Conservation (phyloP, 23 tunicate genomes). For the Botrylloides violaceus region DNA sequence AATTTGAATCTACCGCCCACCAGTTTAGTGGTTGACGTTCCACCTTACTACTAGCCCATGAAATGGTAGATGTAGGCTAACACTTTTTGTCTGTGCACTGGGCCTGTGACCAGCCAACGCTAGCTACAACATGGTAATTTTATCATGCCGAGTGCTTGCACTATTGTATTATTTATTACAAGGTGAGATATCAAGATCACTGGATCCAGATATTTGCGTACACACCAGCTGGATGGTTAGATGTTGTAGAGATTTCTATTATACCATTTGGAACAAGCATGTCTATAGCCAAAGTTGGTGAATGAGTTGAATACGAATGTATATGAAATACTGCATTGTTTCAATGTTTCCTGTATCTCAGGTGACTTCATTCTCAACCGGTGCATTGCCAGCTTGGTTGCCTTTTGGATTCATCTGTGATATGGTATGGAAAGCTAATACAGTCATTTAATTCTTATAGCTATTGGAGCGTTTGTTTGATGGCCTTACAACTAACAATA, state of each 20-base stretch:
- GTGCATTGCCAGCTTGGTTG: slow-evolving; percentile 61
- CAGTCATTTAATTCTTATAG: too few relatives aligned
- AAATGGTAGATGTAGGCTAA: too few relatives aligned
- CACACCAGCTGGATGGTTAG: slow-evolving; percentile 77
- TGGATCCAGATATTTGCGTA: slow-evolving; percentile 63
- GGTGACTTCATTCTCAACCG: slow-evolving; percentile 56
- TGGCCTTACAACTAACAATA: too few relatives aligned
- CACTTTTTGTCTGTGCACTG: too few relatives aligned
- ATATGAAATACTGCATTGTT: not conserved
- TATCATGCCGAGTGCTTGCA: too few relatives aligned
- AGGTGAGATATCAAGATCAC: slow-evolving; percentile 39
- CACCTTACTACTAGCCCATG: too few relatives aligned
- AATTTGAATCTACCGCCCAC: too few relatives aligned
- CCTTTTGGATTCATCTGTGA: slow-evolving; percentile 73
- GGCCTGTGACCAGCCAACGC: too few relatives aligned
- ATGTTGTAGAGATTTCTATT: slow-evolving; percentile 49
- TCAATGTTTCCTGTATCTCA: not conserved
- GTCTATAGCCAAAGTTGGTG: slow-evolving; percentile 39
- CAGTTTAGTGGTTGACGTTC: too few relatives aligned
- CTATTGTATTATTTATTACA: too few relatives aligned
- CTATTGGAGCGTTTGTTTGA: too few relatives aligned
- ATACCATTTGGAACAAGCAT: slow-evolving; percentile 12
- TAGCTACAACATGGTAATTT: too few relatives aligned
- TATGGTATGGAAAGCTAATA: slow-evolving; percentile 21
- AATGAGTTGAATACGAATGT: not conserved